Evolutionary conservation across 2,888 invertebrate genomes (phyloP).

Genomic region (Hypomecis punctinalis): DNA sequence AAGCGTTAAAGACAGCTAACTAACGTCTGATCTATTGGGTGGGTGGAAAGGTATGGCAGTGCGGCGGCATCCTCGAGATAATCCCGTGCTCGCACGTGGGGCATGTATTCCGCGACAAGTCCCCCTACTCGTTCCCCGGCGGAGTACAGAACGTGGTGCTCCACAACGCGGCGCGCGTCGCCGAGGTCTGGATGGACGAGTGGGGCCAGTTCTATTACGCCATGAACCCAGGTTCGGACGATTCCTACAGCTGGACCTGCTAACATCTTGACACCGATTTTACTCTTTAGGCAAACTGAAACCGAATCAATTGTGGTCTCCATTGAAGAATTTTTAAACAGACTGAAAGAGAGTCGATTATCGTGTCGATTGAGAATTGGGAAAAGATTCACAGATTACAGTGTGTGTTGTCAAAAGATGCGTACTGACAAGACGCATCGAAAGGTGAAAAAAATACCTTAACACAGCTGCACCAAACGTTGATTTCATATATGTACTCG

Average conservation of each 20-base stretch:
- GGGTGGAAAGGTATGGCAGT: constrained; percentile 93
- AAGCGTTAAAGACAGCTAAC: neutral
- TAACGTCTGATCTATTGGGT: neutral
- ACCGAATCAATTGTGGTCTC: no score
- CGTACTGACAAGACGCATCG: no score
- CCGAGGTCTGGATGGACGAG: constrained; percentile 99
- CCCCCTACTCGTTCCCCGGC: constrained; percentile 99
- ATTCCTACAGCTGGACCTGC: constrained; percentile 47
- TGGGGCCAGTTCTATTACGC: constrained; percentile 99
- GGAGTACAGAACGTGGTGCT: constrained; percentile 98
- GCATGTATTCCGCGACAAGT: constrained; percentile 98
- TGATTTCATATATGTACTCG: no score
- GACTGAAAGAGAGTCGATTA: no score
- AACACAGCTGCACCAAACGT: no score
- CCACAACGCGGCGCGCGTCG: constrained; percentile 99
- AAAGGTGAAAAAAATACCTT: no score
- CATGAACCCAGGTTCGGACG: constrained; percentile 97
- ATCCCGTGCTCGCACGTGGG: constrained; percentile 98
- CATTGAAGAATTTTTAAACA: no score
- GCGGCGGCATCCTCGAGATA: constrained; percentile 97
- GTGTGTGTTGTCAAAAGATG: no score
- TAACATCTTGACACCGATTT: constrained; percentile 52
- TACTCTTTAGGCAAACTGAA: no score
- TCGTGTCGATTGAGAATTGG: no score
- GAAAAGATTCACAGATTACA: no score